phyloP scores from a whole-genome alignment of 2,113 vertebrate species.

The Alces alces region DNA sequence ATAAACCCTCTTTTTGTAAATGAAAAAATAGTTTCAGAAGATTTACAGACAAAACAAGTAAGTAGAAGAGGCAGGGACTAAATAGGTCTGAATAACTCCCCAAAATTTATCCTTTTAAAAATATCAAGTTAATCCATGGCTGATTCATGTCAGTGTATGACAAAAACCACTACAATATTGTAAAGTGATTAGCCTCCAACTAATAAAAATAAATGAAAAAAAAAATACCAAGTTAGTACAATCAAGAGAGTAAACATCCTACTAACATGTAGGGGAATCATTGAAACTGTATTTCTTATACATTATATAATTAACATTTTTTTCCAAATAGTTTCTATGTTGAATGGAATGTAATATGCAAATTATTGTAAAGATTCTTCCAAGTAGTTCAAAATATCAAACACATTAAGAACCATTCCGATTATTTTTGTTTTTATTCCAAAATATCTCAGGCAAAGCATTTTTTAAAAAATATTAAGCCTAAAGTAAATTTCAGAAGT shows the following conservation, averaged over 20 bases:
- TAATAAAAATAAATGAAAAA: too few relatives aligned
- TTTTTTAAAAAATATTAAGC: background rate
- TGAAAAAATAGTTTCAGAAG: constrained; percentile 13
- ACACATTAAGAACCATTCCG: background rate
- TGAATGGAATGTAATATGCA: background rate
- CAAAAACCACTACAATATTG: too few relatives aligned
- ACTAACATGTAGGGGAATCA: background rate
- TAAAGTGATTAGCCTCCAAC: too few relatives aligned
- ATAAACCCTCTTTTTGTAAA: background rate
- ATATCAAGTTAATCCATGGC: background rate
- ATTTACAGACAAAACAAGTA: background rate
- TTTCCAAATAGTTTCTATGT: background rate
- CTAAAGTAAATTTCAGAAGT: background rate
- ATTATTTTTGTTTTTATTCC: background rate
- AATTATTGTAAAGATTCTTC: background rate
- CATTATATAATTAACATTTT: background rate
- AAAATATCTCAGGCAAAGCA: background rate
- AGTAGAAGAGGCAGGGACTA: background rate
- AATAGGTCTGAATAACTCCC: background rate
- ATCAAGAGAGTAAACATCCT: background rate
- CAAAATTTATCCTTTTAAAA: background rate
- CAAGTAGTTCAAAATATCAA: background rate
- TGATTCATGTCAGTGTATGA: too few relatives aligned
- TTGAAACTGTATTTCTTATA: background rate
- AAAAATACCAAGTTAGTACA: background rate